Evolutionary conservation across 1,140 invertebrate genomes (phyloP), one percentile per base, ranked within the genome.

Genomic region (Orchestia grillus): DNA sequence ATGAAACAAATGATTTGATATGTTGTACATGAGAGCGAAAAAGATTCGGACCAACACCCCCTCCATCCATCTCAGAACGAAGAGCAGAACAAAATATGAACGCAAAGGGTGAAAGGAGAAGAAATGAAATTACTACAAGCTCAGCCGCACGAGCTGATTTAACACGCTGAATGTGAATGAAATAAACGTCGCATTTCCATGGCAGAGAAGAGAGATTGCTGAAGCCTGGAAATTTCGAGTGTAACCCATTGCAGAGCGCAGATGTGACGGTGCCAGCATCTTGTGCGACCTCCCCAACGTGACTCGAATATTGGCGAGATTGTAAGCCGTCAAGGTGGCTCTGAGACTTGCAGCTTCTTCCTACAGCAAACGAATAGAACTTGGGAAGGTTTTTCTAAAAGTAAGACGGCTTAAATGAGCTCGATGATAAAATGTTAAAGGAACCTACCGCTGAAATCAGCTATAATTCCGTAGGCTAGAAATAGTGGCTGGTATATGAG

Each of bases 111-210:
- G 11, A 77, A 3, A 77, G 36, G 62, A 77, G 1, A 77, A 77
- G 62, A 77, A 23, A 28, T 28, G 28, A 36, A 77, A 36, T 77
- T 77, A 28, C 1, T 36, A 77, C 28, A 36, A 77, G 36, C 36
- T 77, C 15, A 77, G 62, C 62, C 62, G 11, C 62, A 77, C n/a
- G n/a, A 15, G 1, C 11, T 77, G 28, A 77, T 36, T 36, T 36
- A 77, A 36, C 1, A 28, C 62, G 28, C 28, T 77, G 62, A 77
- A 77, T 77, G 36, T 77, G 36, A 77, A 77, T 77, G 62, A 3
- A 77, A 77, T 77, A 77, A 77, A 77, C 62, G 62, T 77, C 62
- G 28, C 62, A 77, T 77, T 77, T 77, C 62, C 62, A 77, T 77
- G 11, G 62, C 62, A 77, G 62, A 77, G 28, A 15, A 77, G 62